phyloP scores from a whole-genome alignment of 2,888 invertebrate species.

The Ischnus inquisitorius region DNA sequence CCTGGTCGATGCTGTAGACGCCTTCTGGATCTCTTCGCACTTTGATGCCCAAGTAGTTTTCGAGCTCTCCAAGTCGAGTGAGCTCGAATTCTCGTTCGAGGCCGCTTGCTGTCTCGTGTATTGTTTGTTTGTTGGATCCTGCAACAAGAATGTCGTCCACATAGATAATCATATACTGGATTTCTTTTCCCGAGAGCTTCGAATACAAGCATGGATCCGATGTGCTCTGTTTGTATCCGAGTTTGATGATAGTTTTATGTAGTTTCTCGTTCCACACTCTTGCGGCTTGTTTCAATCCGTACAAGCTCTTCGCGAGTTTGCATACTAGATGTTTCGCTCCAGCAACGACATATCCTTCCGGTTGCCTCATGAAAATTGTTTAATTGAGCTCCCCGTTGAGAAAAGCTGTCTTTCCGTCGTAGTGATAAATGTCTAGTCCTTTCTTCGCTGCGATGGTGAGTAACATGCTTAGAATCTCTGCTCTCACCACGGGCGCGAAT shows the following conservation, averaged over 20 bases:
- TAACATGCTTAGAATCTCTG: constrained; percentile 68
- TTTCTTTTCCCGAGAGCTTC: neutral
- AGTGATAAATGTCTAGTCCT: constrained; percentile 59
- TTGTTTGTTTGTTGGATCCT: constrained; percentile 4
- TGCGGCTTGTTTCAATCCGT: constrained; percentile 77
- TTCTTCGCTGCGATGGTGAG: constrained; percentile 67
- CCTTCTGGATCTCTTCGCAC: constrained; percentile 57
- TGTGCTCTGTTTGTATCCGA: constrained; percentile 67
- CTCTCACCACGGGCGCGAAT: no score
- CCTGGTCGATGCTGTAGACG: constrained; percentile 60
- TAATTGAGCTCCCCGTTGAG: constrained; percentile 71
- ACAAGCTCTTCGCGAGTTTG: constrained; percentile 72
- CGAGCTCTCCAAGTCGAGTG: constrained; percentile 55
- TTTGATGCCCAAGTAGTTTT: constrained; percentile 59
- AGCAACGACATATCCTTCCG: constrained; percentile 61
- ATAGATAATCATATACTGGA: constrained; percentile 45
- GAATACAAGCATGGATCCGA: constrained; percentile 73
- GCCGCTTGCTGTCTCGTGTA: constrained; percentile 37
- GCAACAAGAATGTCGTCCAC: constrained; percentile 68
- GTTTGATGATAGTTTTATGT: constrained; percentile 56
- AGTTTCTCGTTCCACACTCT: constrained; percentile 74
- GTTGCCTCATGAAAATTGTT: constrained; percentile 71
- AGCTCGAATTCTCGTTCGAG: constrained; percentile 57
- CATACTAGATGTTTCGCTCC: constrained; percentile 60
- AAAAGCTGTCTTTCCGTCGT: constrained; percentile 73